Conservation (phyloP, 2,113 vertebrate genomes). For the Rhabdornis inornatus region DNA sequence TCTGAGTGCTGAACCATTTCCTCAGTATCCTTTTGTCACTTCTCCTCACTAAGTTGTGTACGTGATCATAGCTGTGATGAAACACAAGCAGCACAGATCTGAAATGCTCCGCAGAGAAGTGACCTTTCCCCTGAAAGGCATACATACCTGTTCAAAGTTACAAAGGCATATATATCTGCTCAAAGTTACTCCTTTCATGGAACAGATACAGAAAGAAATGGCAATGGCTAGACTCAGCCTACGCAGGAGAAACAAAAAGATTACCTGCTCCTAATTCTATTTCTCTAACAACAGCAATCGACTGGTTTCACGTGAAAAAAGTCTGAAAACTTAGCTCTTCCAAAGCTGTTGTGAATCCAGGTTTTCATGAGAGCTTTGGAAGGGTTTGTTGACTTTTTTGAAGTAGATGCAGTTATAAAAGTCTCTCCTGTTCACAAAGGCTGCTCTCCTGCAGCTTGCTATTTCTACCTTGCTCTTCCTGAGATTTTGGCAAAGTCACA, state of each 20-base stretch:
- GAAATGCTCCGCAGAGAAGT: neutral
- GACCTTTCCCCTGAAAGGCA: constrained; percentile 5
- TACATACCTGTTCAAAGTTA: neutral
- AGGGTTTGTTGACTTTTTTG: neutral
- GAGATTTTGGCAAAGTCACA: neutral
- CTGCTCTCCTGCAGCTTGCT: neutral
- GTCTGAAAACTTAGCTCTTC: neutral
- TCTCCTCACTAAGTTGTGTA: neutral
- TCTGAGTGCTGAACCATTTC: neutral
- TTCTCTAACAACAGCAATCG: neutral
- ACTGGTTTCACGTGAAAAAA: neutral
- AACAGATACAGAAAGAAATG: neutral
- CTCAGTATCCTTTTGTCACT: neutral
- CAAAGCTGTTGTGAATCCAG: neutral
- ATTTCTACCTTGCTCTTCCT: neutral
- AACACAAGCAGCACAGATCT: neutral
- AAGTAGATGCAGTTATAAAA: neutral
- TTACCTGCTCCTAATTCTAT: neutral
- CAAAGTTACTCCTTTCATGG: neutral
- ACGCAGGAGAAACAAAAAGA: neutral
- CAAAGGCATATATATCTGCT: neutral
- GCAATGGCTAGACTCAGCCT: neutral
- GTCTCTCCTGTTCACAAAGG: neutral
- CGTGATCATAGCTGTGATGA: neutral
- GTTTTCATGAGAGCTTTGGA: neutral